Percentiles rank a stretch among this genome's conserved stretches.
These are phyloP conservation scores for Teleiodes luculella DNA, from an alignment of 2,888 invertebrate species.

Conservation along the genomic window DNA sequence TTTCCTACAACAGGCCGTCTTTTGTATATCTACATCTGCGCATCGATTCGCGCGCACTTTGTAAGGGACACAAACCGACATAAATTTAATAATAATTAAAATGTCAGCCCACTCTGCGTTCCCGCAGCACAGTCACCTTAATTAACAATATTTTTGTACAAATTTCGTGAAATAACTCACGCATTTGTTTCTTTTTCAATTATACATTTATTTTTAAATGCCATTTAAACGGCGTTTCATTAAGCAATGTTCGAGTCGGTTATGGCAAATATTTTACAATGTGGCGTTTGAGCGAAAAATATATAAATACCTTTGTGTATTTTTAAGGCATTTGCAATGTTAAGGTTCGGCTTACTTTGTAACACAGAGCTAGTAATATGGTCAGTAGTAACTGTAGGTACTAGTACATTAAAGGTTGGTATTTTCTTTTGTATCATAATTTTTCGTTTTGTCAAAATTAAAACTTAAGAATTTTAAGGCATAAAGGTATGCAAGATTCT, in stretches of 20 bases:
- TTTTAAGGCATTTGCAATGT: background rate
- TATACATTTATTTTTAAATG: conserved; percentile 6
- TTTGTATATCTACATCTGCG: background rate
- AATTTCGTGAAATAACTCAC: conserved; percentile 23
- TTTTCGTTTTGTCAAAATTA: no score
- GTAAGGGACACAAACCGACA: conserved; percentile 22
- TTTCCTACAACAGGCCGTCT: background rate
- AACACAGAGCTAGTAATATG: no score
- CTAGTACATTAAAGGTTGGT: no score
- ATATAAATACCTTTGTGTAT: background rate
- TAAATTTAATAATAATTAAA: conserved; percentile 47
- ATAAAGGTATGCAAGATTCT: no score
- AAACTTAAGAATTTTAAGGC: no score
- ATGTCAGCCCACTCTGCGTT: conserved; percentile 30
- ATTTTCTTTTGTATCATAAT: no score
- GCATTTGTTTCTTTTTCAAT: conserved; percentile 18
- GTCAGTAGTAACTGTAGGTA: no score
- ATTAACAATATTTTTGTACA: conserved; percentile 33
- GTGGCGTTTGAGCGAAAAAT: background rate
- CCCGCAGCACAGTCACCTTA: conserved; percentile 28
- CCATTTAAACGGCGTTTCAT: conserved; percentile 12
- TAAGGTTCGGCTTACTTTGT: background rate
- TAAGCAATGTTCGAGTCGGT: conserved; percentile 11
- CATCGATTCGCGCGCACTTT: background rate
- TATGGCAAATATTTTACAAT: background rate